These are phyloP conservation scores for Tenrec ecaudatus DNA, from an alignment of 2,113 vertebrate species.

Conservation along the genomic window DNA sequence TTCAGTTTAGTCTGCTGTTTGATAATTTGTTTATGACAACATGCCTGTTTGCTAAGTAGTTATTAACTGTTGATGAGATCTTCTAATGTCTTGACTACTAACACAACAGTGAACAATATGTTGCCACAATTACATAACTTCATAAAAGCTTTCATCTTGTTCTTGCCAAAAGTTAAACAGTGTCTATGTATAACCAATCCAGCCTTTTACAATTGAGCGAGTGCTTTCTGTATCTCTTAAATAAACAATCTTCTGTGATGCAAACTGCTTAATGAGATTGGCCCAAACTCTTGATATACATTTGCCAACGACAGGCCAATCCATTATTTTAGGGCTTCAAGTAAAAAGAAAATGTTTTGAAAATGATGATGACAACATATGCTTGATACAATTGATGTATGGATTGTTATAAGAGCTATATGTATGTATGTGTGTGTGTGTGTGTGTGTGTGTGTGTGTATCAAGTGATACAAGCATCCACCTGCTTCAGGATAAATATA, in stretches of 20 bases:
- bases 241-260: slow-evolving; percentile 35
- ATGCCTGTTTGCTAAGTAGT: slow-evolving; percentile 59
- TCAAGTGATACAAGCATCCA: not conserved
- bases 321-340: not conserved
- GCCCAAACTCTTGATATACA: slow-evolving; percentile 3
- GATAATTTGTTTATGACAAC: slow-evolving; percentile 65
- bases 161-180: slow-evolving; percentile 57
- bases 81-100: slow-evolving; percentile 55
- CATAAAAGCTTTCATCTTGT: slow-evolving; percentile 59
- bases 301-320: not conserved
- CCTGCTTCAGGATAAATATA: not conserved
- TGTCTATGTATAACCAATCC: slow-evolving; percentile 65
- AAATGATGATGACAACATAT: no score
- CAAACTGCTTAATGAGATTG: slow-evolving; percentile 32
- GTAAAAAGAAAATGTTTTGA: no score
- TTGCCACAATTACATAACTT: slow-evolving; percentile 61
- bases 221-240: not conserved
- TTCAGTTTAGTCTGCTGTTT: slow-evolving; percentile 75
- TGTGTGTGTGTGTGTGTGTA: no score
- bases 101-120: slow-evolving; percentile 60
- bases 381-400: no score
- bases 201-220: slow-evolving; percentile 25
- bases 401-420: no score
- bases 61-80: slow-evolving; percentile 53
- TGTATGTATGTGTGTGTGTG: no score